Evolutionary conservation across 2,888 invertebrate genomes (phyloP), one percentile per base, ranked within the genome.

Genomic region (Choreutis nemorana): DNA sequence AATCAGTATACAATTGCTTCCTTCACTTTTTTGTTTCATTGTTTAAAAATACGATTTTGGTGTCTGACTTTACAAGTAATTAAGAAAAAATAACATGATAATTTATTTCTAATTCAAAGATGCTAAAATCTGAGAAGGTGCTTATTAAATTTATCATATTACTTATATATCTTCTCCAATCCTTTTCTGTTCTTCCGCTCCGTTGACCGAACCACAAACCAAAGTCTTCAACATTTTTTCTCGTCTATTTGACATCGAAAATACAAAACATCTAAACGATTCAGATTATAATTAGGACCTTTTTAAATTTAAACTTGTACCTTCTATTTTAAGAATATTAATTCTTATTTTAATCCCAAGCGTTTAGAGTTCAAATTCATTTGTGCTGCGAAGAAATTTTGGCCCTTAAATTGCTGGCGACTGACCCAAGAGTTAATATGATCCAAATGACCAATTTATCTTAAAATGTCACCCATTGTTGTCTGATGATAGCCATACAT

Each of bases 241-340:
- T 30, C 52, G 49, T 61, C 63, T 66, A 61, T 68, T 66, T 60
- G 56, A 67, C 62, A 56, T 63, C 67, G 66, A 75, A 71, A 75
- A 73, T 73, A 73, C 75, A 73, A 70, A 61, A 61, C 65, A 67
- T 52, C 49, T 70, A 73, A 73, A 68, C 73, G 70, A 63, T 75
- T 73, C 65, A 70, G 67, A 73, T 73, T 73, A 73, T 73, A 77
- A 77, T 77, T 77, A 72, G 73, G 60, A 50, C 47, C 55, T 49
- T 68, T 70, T 66, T 59, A 60, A 62, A 55, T 49, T 52, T 46
- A 43, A 10, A 28, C 30, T 30, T 3, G 14, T 11, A 20, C 30
- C 13, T 28, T 35, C 13, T 35, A 7, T 9, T 5, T 6, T 8
- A 6, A n/a, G 4, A 6, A 30, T 33, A 33, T n/a, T n/a, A n/a